A percentile compares a stretch with the other conserved stretches of the same genome.
These are phyloP conservation scores for Brachionus asplanchnoidis DNA, from an alignment of 1,140 invertebrate genomes.

Conservation along the genomic window DNA sequence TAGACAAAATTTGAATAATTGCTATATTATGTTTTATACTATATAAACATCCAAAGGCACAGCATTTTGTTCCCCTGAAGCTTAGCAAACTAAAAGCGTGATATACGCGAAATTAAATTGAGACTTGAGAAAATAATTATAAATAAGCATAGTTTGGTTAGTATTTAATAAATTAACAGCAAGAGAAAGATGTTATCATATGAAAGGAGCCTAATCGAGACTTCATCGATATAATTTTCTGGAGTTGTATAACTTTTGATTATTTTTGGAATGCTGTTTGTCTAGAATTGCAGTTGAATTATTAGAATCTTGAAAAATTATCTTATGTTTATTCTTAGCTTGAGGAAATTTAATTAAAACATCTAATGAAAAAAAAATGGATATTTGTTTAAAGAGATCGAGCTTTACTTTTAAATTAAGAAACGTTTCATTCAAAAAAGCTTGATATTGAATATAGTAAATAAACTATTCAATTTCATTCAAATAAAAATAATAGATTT, in stretches of 20 bases:
- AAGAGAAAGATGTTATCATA: background rate
- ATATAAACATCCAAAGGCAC: background rate
- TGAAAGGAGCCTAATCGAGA: background rate
- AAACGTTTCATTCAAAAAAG: too few relatives aligned
- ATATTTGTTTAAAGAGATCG: background rate
- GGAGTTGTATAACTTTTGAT: background rate
- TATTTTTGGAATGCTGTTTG: background rate
- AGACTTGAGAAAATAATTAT: background rate
- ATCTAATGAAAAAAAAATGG: background rate
- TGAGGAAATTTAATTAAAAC: background rate
- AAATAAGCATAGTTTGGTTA: background rate
- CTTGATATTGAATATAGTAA: too few relatives aligned
- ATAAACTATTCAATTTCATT: too few relatives aligned
- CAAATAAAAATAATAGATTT: too few relatives aligned
- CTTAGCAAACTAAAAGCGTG: background rate
- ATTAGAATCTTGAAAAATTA: background rate
- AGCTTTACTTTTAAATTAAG: background rate
- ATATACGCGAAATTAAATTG: background rate
- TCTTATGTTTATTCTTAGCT: background rate
- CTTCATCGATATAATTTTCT: background rate
- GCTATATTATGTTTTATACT: background rate
- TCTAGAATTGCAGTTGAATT: background rate
- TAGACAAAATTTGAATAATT: background rate
- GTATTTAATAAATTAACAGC: background rate
- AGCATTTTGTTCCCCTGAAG: background rate